These are phyloP conservation scores for Dasyurus viverrinus DNA, from an alignment of 2,113 vertebrate genomes.

Conservation along the genomic window DNA sequence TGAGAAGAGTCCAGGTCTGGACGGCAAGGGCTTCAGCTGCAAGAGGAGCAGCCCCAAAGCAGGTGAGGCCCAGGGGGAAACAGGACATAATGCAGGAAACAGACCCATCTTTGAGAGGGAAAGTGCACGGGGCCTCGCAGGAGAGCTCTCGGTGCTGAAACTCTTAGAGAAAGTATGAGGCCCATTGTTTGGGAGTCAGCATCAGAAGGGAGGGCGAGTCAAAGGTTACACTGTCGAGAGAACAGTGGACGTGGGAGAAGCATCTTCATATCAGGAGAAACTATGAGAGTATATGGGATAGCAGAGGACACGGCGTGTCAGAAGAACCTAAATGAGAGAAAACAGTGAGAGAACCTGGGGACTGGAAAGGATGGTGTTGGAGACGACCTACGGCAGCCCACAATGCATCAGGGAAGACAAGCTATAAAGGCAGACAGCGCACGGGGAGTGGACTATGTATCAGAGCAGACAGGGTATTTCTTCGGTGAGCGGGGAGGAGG, in stretches of 20 bases:
- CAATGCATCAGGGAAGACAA: background rate
- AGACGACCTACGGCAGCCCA: background rate
- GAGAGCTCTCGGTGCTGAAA: background rate
- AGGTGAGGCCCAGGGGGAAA: constrained; percentile 85
- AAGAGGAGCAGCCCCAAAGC: constrained; percentile 93
- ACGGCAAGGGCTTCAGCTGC: constrained; percentile 87
- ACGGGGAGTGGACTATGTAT: background rate
- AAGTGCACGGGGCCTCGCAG: background rate
- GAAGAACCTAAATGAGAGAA: background rate
- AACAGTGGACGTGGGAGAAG: background rate
- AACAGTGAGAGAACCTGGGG: background rate
- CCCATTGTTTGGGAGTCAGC: background rate
- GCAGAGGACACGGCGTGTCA: background rate
- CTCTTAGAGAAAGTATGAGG: background rate
- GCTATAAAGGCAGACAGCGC: background rate
- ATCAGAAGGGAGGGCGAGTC: background rate
- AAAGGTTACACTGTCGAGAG: background rate
- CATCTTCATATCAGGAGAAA: background rate
- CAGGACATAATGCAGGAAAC: background rate
- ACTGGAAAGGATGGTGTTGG: background rate
- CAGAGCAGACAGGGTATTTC: background rate
- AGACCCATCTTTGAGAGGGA: background rate
- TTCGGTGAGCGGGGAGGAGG: background rate
- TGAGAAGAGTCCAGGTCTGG: constrained; percentile 84
- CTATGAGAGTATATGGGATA: background rate